Evolutionary conservation across 2,797 vertebrate genomes (phyloP), one percentile per base, ranked within the genome.

Genomic region (Aldrovandia affinis): DNA sequence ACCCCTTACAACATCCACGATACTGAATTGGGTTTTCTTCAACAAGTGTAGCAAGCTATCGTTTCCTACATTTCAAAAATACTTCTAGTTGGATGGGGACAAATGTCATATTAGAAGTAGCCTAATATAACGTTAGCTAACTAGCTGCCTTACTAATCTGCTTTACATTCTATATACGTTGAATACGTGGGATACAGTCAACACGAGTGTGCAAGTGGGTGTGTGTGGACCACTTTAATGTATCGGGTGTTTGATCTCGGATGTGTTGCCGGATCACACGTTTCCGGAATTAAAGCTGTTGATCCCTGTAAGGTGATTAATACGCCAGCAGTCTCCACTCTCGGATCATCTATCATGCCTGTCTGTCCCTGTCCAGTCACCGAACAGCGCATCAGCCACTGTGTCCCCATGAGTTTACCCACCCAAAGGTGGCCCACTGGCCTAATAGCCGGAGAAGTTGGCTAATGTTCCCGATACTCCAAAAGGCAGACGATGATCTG

Each of bases 271-370:
- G 44, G 25, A 54, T 79, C 47, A 79, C 52, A 54, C 47, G 30
- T 54, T 54, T 28, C 47, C 14, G 44, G 78, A 55, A 54, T 80
- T 57, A 55, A 42, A 14, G 20, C 2, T 42, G 80, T 61, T 61
- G 39, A 59, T 80, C 22, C 33, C 2, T 25, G 22, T 80, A 57
- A 57, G 78, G 80, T 39, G 80, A 81, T 81, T 81, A 81, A 25
- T 54, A n/a, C 52, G 20, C 14, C 47, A 52, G 7, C 44, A 28
- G 47, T 78, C 77, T 54, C 28, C 44, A 33, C 44, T 52, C 6
- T 79, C 3, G 50, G 77, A 79, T 79, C 77, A 79, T 79, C 77
- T 25, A 54, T 79, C n/a, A 54, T 77, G n/a, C 2, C 22, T 25
- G 39, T 42, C 42, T 22, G 73, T 77, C 73, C 10, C 73, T 50